Evolutionary conservation across 2,888 invertebrate species (phyloP).

Genomic region (Eurytoma californica): DNA sequence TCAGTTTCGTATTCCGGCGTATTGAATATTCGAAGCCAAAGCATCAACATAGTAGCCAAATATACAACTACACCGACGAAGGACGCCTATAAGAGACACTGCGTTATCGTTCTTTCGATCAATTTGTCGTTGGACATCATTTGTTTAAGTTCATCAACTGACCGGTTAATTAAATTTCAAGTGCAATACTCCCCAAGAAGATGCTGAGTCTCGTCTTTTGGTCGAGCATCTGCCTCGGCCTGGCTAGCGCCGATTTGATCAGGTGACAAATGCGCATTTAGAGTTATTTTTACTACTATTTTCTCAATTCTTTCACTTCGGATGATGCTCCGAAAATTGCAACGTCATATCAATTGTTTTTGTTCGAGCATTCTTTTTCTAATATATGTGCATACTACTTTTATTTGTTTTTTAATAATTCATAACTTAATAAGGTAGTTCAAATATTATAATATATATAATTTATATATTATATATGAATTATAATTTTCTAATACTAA

Average conservation of each 20-base stretch:
- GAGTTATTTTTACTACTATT: conserved; percentile 30
- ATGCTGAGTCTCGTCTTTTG: conserved; percentile 61
- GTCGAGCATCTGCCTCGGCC: conserved; percentile 56
- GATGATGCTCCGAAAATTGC: conserved; percentile 21
- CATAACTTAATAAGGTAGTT: not conserved
- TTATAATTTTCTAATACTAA: no score
- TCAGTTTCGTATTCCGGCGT: no score
- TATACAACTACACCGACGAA: not conserved
- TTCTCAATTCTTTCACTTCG: not conserved
- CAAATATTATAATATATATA: no score
- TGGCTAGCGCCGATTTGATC: conserved; percentile 59
- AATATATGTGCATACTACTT: not conserved
- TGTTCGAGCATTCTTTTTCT: not conserved
- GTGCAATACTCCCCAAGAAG: conserved; percentile 20
- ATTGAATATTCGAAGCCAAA: no score
- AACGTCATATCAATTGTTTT: conserved; percentile 15
- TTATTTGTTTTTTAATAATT: not conserved
- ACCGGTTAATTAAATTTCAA: not conserved
- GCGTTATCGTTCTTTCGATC: not conserved
- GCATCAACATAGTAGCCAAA: not conserved
- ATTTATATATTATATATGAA: no score
- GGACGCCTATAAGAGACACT: not conserved
- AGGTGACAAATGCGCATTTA: conserved; percentile 57
- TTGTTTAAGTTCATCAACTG: not conserved
- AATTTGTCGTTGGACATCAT: not conserved